Conservation (phyloP, 2,113 vertebrate species). For the Syngnathus typhle region DNA sequence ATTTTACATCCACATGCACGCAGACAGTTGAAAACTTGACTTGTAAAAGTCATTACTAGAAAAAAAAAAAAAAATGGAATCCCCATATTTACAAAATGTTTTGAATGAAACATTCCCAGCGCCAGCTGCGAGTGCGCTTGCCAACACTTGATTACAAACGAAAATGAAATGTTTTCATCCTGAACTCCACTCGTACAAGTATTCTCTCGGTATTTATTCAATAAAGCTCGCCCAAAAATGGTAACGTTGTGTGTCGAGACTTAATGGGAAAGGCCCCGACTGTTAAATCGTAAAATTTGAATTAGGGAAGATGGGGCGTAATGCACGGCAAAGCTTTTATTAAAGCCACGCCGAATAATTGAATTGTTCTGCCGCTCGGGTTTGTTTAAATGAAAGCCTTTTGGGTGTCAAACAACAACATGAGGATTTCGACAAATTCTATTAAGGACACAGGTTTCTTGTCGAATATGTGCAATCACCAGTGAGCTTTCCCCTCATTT, state of each 20-base stretch:
- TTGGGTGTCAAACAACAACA: conserved; percentile 88
- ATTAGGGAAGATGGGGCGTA: conserved; percentile 62
- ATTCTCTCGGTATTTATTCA: conserved; percentile 64
- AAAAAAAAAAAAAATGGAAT: conserved; percentile 15
- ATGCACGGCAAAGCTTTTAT: conserved; percentile 84
- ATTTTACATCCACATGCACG: conserved; percentile 30
- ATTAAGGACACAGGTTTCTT: conserved; percentile 87
- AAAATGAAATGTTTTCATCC: conserved; percentile 61
- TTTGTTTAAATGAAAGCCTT: conserved; percentile 86
- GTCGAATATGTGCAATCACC: conserved; percentile 81
- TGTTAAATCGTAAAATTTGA: conserved; percentile 73
- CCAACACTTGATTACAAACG: conserved; percentile 63
- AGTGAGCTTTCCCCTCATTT: conserved; percentile 47
- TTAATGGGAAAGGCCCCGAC: conserved; percentile 71
- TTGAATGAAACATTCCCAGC: conserved; percentile 49
- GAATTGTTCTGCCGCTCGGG: conserved; percentile 91
- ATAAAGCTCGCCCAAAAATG: conserved; percentile 52
- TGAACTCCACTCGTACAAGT: conserved; percentile 50
- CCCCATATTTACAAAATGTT: conserved; percentile 40
- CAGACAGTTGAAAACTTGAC: conserved; percentile 39
- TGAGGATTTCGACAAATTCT: conserved; percentile 90
- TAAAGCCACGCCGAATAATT: conserved; percentile 92
- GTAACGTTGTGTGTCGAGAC: conserved; percentile 68
- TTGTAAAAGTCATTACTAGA: conserved; percentile 30
- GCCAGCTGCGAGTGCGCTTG: conserved; percentile 65